Base-by-base conservation (phyloP, 2,797 vertebrate genomes). In the Yasuhikotakia modesta region DNA sequence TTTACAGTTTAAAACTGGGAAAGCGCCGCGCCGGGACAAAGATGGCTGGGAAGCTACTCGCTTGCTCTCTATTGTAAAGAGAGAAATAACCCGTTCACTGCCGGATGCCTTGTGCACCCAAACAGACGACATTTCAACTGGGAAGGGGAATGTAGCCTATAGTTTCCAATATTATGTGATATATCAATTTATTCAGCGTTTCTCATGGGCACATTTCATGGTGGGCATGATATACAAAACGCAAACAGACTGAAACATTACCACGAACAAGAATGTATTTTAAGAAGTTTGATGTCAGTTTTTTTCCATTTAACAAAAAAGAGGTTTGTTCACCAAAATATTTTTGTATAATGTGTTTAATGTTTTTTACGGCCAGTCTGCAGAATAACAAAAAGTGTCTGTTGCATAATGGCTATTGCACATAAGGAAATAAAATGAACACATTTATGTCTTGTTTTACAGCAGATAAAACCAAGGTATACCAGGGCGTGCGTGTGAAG, bases 401-500 rank as follows among this genome's bases (percentile, higher is more conserved):
- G 35, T 8, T 35, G 32, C 32, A 39, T 8, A 10, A 39, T 39
- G 6, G 6, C 35, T 39, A 39, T 8, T 39, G 8, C 35, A 8
- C 6, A 39, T 39, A 39, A 39, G 35, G 10, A 50, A 60, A 13
- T 30, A 17, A 48, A 17, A 30, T 27, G 13, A 11, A 55, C 16
- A 14, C 72, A 84, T 84, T 76, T 84, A 87, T 80, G 82, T 67
- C 24, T 24, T 13, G 0, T 61, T 11, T 24, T 46, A 35, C 7
- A 66, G 67, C 87, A 99, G 97, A 94, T 83, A 97, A 97, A 83
- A 89, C 93, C 1, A 95, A 93, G 79, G 93, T 98, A 64, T 99
- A 99, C 83, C 96, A 96, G 88, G 97, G 97, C 2, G 97, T 99
- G 76, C 93, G 96, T 12, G 97, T 99, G 48, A 98, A 97, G 92